Evolutionary conservation across 1,140 invertebrate genomes (phyloP).

Genomic region (Aculops lycopersici): DNA sequence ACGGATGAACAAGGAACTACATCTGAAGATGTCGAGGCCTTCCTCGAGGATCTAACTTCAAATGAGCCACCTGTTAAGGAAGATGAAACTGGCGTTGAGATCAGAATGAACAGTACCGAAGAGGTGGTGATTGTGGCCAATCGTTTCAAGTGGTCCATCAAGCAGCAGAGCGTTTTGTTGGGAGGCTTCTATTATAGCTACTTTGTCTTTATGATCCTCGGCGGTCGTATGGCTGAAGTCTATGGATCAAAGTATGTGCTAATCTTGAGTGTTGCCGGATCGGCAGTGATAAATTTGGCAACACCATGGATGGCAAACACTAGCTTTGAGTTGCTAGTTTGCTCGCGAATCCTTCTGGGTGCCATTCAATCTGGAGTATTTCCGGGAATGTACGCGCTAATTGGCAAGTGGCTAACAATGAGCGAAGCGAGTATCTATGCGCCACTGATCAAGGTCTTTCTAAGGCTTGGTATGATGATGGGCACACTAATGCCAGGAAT

Average conservation of each 20-base stretch:
- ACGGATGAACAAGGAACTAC: no score
- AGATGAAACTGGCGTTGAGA: no score
- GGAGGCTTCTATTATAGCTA: slow-evolving; percentile 59
- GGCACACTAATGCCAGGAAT: not conserved
- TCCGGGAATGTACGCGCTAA: slow-evolving; percentile 15
- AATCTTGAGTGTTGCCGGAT: slow-evolving; percentile 13
- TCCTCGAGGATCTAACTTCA: no score
- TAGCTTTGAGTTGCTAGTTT: slow-evolving; percentile 2
- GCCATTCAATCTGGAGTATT: slow-evolving; percentile 12
- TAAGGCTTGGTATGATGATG: not conserved
- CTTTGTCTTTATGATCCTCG: slow-evolving; percentile 42
- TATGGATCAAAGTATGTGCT: slow-evolving; percentile 36
- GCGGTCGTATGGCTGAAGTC: slow-evolving; percentile 36
- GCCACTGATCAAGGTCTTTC: slow-evolving; percentile 8
- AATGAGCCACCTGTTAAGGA: no score
- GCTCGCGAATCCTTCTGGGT: slow-evolving; percentile 6
- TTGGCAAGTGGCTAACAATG: slow-evolving; percentile 12
- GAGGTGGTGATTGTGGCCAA: no score
- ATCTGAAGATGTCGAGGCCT: no score
- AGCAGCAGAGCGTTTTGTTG: slow-evolving; percentile 23
- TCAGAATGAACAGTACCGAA: no score
- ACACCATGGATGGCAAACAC: slow-evolving; percentile 6
- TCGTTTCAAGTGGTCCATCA: slow-evolving; percentile 10
- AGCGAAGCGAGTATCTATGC: slow-evolving; percentile 9
- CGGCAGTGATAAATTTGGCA: slow-evolving; percentile 5